phyloP scores from a whole-genome alignment of 2,113 vertebrate genomes.

The Maccullochella peelii region DNA sequence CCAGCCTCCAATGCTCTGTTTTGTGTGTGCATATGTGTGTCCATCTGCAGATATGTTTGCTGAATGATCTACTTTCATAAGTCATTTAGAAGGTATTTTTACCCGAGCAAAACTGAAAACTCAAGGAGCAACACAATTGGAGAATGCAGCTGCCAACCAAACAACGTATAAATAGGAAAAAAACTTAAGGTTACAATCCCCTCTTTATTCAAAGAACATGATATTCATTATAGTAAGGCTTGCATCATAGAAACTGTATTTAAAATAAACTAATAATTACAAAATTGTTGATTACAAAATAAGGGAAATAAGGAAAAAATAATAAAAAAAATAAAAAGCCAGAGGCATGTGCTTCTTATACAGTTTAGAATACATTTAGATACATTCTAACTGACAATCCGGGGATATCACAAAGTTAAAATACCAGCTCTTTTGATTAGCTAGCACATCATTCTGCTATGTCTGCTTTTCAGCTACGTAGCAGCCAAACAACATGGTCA shows the following conservation, averaged over 20 bases:
- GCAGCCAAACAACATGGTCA: neutral
- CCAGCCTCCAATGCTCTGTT: neutral
- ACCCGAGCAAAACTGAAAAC: neutral
- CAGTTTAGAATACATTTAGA: neutral
- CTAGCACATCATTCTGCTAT: neutral
- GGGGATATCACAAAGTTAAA: neutral
- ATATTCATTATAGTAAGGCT: neutral
- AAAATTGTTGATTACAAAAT: neutral
- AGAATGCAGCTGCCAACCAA: constrained; percentile 2
- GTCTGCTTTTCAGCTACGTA: neutral
- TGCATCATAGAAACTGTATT: neutral
- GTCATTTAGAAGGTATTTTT: neutral
- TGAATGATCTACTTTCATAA: neutral
- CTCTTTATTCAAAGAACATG: neutral
- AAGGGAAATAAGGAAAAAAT: neutral
- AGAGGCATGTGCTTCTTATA: neutral
- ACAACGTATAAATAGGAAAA: neutral
- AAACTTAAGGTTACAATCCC: constrained; percentile 14
- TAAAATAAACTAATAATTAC: neutral
- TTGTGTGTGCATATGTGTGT: neutral
- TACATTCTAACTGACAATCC: neutral
- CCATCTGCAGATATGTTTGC: neutral
- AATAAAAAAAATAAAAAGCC: neutral
- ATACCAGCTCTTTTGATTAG: neutral
- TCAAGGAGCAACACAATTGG: constrained; percentile 3